These are phyloP conservation scores for Toxotes lorentzi DNA, from an alignment of 2,797 vertebrate genomes.

Conservation along the genomic window DNA sequence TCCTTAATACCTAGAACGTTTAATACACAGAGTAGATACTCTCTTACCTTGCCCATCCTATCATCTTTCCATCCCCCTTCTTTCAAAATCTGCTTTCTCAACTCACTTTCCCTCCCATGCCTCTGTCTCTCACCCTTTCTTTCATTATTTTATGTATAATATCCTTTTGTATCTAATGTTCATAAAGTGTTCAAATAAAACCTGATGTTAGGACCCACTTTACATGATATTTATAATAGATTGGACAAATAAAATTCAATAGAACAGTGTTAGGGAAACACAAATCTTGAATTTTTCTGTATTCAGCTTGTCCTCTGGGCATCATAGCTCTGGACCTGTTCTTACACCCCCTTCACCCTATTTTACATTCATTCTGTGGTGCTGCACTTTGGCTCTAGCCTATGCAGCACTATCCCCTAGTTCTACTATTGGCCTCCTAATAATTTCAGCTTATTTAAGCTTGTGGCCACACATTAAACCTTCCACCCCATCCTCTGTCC, in stretches of 20 bases:
- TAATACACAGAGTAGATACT: neutral
- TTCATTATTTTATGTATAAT: neutral
- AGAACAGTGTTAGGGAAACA: no score
- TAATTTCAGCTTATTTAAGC: neutral
- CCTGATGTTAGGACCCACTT: neutral
- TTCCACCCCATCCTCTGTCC: conserved; percentile 27
- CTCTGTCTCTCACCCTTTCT: neutral
- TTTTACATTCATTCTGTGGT: neutral
- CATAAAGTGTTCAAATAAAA: neutral
- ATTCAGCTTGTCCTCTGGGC: no score
- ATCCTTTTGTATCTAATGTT: neutral
- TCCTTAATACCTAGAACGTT: no score
- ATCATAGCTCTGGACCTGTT: neutral
- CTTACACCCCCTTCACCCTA: neutral
- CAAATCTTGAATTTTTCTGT: no score
- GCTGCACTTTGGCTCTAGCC: neutral
- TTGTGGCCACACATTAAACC: conserved; percentile 21
- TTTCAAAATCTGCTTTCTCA: neutral
- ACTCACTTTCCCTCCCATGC: neutral
- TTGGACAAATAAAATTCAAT: no score
- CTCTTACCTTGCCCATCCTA: neutral
- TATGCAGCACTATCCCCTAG: neutral
- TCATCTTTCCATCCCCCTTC: neutral
- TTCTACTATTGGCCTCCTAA: neutral
- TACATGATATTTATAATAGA: neutral